Evolutionary conservation across 2,888 invertebrate genomes (phyloP), one percentile per base, ranked within the genome.

Genomic region (Scaptodrosophila latifasciaeformis): DNA sequence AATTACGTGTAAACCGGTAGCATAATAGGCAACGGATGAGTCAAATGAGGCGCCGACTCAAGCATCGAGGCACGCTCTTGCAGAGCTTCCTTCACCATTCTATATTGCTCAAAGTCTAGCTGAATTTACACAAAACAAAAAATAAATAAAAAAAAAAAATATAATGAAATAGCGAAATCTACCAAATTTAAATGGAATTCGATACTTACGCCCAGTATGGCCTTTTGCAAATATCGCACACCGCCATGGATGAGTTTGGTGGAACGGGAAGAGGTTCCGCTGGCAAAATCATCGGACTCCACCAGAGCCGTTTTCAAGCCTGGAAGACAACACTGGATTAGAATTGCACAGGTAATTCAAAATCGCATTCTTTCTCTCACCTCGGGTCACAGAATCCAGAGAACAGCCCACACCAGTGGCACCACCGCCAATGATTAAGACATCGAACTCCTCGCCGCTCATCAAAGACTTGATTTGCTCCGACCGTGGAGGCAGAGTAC

Each of bases 161-260:
- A 35, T 2, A 3, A 30, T 31, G 12, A n/a, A 18, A 5, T 29
- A 45, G 17, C 15, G 10, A 13, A n/a, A 19, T 43, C 13, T 24
- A 13, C 15, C 13, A 42, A 42, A 21, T 2, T 9, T n/a, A 10
- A 15, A 10, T 35, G 17, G 37, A 5, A 13, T 2, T 24, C 24
- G 2, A 4, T 13, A 79, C 82, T 83, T 82, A 86, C 86, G 62
- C 86, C 86, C 90, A 99, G 90, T 70, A 99, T 96, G 7, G 99
- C 99, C 83, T 99, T 99, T 87, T 99, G 98, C 45, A 99, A 89
- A 86, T 98, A 98, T 42, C 99, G 90, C 1, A 99, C 99, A 48
- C 99, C 99, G 4, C 99, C 99, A 86, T 99, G 99, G 82, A 99
- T 97, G 13, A 99, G 90, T 87, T 99, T 99, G 0, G 99, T 99